Evolutionary conservation across 2,797 vertebrate genomes (phyloP).

Genomic region (Pipistrellus kuhlii): DNA sequence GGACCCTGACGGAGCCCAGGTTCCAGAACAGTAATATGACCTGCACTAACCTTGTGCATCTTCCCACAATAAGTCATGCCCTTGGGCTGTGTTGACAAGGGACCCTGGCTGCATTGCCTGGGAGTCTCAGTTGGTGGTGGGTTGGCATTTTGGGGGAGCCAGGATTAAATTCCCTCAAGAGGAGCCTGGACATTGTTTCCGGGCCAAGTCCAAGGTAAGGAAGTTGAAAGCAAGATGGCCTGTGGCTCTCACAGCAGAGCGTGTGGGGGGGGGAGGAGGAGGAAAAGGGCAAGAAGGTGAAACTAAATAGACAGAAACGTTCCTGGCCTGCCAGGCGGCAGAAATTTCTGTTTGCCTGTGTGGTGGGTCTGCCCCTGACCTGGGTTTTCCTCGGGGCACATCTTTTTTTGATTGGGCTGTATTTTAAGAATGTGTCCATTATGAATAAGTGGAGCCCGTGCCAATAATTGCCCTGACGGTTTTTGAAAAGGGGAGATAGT

Average conservation of each 20-base stretch:
- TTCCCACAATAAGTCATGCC: neutral
- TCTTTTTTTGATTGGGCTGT: slow-evolving; percentile 41
- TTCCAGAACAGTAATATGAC: neutral
- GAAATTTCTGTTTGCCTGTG: slow-evolving; percentile 55
- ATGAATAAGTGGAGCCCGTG: neutral
- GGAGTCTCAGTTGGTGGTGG: neutral
- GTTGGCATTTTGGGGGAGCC: neutral
- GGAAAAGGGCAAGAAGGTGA: neutral
- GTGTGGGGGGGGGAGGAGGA: neutral
- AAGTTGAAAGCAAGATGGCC: slow-evolving; percentile 5
- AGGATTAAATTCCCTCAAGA: neutral
- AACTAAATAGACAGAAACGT: slow-evolving; percentile 35
- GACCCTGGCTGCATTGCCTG: neutral
- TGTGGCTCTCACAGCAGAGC: neutral
- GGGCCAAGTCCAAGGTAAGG: neutral
- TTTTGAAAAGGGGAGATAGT: neutral
- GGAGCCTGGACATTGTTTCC: neutral
- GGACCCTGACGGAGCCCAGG: neutral
- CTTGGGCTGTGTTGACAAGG: neutral
- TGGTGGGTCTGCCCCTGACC: slow-evolving; percentile 49
- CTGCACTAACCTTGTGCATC: neutral
- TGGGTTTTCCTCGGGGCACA: slow-evolving; percentile 11
- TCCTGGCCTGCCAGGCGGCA: slow-evolving; percentile 8
- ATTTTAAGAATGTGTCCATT: slow-evolving; percentile 63
- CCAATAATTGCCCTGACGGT: slow-evolving; percentile 2